Evolutionary conservation across 2,113 vertebrate genomes (phyloP), one percentile per base, ranked within the genome.

Genomic region (Elaphurus davidianus): DNA sequence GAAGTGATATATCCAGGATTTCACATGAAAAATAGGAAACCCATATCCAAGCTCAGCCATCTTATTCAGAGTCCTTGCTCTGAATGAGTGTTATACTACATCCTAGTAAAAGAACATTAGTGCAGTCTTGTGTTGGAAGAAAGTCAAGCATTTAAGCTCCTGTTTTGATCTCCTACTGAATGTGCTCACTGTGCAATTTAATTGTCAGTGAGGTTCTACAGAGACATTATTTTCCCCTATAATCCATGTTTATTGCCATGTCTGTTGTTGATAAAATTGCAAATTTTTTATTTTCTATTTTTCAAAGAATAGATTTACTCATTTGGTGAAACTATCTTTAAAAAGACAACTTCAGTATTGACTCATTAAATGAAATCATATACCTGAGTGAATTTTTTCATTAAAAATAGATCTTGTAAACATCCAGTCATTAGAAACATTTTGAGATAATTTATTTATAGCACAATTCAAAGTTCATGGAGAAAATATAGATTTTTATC

Each of bases 371-470:
- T 47, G 17, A 60, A 71, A 85, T 28, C 23, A 79, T 8, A 93
- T 40, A 60, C 1, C 0, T 45, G 21, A 16, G 1, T 17, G n/a
- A 27, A 47, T 40, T 1, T 54, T 45, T 87, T 90, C 15, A 82
- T 55, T 89, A 47, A 90, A 7, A 13, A 16, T 60, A 54, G 7
- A 60, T 50, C 1, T 25, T 7, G 33, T 25, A 67, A 55, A 57
- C 19, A 59, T 28, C 62, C 28, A 64, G 16, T 54, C 40, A 55
- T 43, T 87, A 90, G 87, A 90, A 67, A 67, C 2, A 14, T 50
- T 13, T 55, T 64, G 36, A 33, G n/a, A 23, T 50, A 43, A 71
- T 40, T 87, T 91, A 91, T 52, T 83, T 59, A 67, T 50, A 90
- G 74, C 19, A 28, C 36, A 11, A 52, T 45, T 95, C 67, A 90